These are phyloP conservation scores for Anoplopoma fimbria DNA, from an alignment of 2,113 vertebrate species.

Conservation along the genomic window DNA sequence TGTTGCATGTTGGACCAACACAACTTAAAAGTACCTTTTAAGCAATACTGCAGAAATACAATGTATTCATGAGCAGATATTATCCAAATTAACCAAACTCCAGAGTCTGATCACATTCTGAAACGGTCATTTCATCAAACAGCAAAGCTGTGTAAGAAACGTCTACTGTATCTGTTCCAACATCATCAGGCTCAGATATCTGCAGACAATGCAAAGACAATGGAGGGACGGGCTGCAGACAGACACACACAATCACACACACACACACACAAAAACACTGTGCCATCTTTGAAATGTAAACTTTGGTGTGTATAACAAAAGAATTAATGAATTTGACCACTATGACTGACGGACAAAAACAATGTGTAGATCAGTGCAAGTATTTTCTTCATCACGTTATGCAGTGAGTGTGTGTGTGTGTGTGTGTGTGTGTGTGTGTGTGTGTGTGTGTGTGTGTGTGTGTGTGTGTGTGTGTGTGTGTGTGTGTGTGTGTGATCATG, in stretches of 20 bases:
- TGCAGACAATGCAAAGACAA: slow-evolving; percentile 20
- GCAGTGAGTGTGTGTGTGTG: not conserved
- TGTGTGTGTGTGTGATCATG: slow-evolving; percentile 38
- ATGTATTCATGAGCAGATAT: not conserved
- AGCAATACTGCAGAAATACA: not conserved
- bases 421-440: slow-evolving; percentile 8
- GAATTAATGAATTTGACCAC: slow-evolving; percentile 2
- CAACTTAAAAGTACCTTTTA: not conserved
- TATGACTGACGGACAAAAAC: slow-evolving; percentile 9
- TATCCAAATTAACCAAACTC: not conserved
- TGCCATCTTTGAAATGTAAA: not conserved
- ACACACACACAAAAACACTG: not conserved
- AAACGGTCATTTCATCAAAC: not conserved
- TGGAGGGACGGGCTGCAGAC: not conserved
- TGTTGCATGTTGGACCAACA: not conserved
- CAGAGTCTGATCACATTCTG: not conserved
- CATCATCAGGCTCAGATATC: slow-evolving; percentile 1
- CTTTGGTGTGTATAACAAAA: slow-evolving; percentile 7
- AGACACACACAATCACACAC: slow-evolving; percentile 20
- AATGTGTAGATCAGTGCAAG: not conserved
- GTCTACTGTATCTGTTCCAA: not conserved
- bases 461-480: slow-evolving; percentile 8
- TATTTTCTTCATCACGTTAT: slow-evolving; percentile 19
- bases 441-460: slow-evolving; percentile 15
- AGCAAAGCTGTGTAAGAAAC: not conserved